A percentile compares a stretch with the other conserved stretches of the same genome.
Conservation (phyloP, 2,797 vertebrate species). For the Botia kubotai region DNA sequence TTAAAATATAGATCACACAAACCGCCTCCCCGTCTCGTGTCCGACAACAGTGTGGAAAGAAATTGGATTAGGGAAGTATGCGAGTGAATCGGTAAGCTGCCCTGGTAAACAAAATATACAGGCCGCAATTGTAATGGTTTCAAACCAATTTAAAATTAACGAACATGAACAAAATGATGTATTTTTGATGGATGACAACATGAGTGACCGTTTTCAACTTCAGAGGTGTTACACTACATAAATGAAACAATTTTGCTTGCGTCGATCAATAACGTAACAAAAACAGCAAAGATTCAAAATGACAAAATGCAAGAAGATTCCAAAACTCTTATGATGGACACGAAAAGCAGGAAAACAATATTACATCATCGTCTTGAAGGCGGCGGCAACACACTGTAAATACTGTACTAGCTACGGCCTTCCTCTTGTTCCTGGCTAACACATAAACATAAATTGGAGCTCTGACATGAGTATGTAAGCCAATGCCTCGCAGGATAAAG, state of each 20-base stretch:
- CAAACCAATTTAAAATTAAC: background rate
- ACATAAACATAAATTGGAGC: slow-evolving; percentile 43
- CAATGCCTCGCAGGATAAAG: slow-evolving; percentile 50
- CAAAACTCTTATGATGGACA: background rate
- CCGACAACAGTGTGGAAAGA: slow-evolving; percentile 68
- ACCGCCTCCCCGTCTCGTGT: slow-evolving; percentile 64
- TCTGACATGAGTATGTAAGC: slow-evolving; percentile 47
- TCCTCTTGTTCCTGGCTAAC: slow-evolving; percentile 38
- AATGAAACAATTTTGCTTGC: background rate
- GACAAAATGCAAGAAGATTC: background rate
- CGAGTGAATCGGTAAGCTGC: slow-evolving; percentile 28
- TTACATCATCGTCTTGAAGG: background rate
- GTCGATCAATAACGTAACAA: background rate
- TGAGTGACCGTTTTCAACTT: background rate
- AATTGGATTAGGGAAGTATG: slow-evolving; percentile 68
- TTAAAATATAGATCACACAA: slow-evolving; percentile 77
- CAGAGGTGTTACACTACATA: background rate
- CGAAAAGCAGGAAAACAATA: background rate
- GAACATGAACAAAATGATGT: background rate
- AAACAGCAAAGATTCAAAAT: background rate
- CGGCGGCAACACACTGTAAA: background rate
- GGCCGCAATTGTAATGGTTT: background rate
- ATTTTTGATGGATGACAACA: background rate
- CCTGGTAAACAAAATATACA: slow-evolving; percentile 3
- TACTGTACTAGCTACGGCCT: background rate